Conservation (phyloP, 2,113 vertebrate genomes). For the Fukomys damarensis region DNA sequence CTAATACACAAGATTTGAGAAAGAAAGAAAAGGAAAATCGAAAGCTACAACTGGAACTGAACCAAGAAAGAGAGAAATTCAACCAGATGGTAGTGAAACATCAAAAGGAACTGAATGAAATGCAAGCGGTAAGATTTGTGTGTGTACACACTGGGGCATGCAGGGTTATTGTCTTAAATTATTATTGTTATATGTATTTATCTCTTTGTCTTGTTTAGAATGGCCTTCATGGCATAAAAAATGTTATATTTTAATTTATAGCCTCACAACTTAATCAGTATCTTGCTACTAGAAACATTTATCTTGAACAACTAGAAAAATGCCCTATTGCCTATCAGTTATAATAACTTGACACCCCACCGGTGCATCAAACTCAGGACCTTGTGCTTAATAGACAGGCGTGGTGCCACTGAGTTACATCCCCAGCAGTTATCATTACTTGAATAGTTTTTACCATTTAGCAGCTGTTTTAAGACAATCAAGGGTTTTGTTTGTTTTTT, state of each 20-base stretch:
- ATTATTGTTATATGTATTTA: background rate
- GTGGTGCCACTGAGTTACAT: too few species aligned
- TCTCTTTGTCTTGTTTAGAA: background rate
- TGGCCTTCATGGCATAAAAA: slow-evolving; percentile 37
- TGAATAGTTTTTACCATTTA: slow-evolving; percentile 33
- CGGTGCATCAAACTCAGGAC: too few species aligned
- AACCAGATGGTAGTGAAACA: slow-evolving; percentile 98
- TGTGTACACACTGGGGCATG: background rate
- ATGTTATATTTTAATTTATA: background rate
- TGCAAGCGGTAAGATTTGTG: slow-evolving; percentile 92
- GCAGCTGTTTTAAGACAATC: background rate
- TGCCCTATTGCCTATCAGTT: background rate
- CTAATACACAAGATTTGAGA: slow-evolving; percentile 96
- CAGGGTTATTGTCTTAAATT: background rate
- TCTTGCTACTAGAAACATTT: background rate
- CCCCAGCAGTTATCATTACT: background rate
- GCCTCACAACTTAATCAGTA: background rate
- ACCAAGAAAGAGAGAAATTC: slow-evolving; percentile 99
- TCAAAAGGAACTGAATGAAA: slow-evolving; percentile 96
- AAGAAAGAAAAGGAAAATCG: slow-evolving; percentile 99
- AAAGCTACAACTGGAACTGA: slow-evolving; percentile 97
- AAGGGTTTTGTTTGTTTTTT: background rate
- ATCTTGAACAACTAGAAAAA: slow-evolving; percentile 8
- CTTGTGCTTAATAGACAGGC: too few species aligned
- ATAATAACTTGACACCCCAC: background rate